Percentiles rank a stretch among this genome's conserved stretches.
These are phyloP conservation scores for Platycnemis pennipes DNA, from an alignment of 2,888 invertebrate genomes.

Conservation along the genomic window DNA sequence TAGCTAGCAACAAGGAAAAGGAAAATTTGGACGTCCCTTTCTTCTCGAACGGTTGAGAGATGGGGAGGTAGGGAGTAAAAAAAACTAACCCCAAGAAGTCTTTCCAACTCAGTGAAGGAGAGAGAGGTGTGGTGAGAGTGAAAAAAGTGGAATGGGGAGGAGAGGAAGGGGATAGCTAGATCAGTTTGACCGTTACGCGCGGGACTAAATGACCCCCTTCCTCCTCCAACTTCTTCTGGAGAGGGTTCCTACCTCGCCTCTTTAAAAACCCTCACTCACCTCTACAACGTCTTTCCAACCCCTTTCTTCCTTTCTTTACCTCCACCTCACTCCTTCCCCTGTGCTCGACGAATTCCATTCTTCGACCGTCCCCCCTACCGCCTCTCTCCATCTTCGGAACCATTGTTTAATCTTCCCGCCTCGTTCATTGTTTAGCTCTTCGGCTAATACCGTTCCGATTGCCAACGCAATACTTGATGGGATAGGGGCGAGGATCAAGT, in stretches of 20 bases:
- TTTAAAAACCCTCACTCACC: neutral
- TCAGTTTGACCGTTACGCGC: conserved; percentile 45
- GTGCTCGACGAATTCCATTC: neutral
- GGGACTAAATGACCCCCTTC: conserved; percentile 28
- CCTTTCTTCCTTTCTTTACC: neutral
- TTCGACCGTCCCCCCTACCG: neutral
- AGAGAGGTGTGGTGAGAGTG: neutral
- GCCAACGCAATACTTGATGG: neutral
- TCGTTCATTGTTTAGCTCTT: neutral
- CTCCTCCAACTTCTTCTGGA: neutral
- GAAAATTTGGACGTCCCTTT: neutral
- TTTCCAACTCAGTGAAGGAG: neutral
- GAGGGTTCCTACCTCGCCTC: neutral
- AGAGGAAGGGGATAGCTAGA: neutral
- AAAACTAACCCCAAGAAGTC: neutral
- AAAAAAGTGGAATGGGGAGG: neutral
- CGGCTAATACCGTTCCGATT: neutral
- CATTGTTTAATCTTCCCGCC: conserved; percentile 36
- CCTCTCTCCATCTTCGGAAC: neutral
- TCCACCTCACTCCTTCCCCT: neutral
- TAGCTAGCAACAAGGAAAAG: neutral
- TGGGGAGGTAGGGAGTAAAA: neutral
- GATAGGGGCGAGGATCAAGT: neutral
- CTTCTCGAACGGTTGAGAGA: neutral
- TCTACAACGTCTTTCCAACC: neutral